Conservation (phyloP, 2,113 vertebrate genomes). For the Addax nasomaculatus region DNA sequence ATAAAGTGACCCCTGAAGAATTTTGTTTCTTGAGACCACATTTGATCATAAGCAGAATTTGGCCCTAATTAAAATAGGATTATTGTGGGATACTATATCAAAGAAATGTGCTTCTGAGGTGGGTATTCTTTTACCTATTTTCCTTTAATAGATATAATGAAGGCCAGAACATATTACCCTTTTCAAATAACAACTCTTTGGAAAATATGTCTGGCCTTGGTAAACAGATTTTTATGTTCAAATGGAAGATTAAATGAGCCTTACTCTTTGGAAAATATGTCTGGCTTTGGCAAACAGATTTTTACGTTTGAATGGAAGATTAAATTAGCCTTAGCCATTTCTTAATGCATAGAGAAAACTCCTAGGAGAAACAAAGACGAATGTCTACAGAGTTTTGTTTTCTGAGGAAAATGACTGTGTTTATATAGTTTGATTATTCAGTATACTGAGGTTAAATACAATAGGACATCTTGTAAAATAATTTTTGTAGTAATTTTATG, state of each 20-base stretch:
- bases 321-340: not conserved
- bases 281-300: constrained; percentile 36
- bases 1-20: not conserved
- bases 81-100: not conserved
- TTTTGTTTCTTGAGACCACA: not conserved
- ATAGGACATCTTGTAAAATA: not conserved
- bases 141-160: not conserved
- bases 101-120: constrained; percentile 12
- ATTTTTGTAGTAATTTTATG: not conserved
- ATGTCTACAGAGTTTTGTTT: not conserved
- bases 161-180: not conserved
- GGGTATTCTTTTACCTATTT: not conserved
- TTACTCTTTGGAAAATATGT: not conserved
- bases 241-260: constrained; percentile 33
- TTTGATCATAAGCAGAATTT: constrained; percentile 20
- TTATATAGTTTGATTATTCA: not conserved
- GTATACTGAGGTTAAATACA: not conserved
- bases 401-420: not conserved
- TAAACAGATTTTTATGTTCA: constrained; percentile 26
- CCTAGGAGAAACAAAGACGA: not conserved
- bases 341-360: constrained; percentile 1
- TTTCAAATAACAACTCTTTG: constrained; percentile 17
- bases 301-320: constrained; percentile 24
- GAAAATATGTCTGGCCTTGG: not conserved
- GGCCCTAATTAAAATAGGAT: constrained; percentile 41